A percentile compares a stretch with the other conserved stretches of the same genome.
phyloP scores from a whole-genome alignment of 2,888 invertebrate genomes.

The Leptothorax acervorum region DNA sequence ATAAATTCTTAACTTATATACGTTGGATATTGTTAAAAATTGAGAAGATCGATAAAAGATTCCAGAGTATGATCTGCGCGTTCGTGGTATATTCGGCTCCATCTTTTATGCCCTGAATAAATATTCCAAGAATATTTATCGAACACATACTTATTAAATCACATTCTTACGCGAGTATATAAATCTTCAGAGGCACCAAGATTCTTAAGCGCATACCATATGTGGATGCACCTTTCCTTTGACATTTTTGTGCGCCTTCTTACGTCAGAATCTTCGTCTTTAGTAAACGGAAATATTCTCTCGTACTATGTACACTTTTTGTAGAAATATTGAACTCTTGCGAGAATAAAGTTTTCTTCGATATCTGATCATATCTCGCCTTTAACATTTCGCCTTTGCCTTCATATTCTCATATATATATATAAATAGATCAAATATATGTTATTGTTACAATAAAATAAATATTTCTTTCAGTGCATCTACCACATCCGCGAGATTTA shows the following conservation, averaged over 20 bases:
- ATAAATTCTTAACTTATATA: not conserved
- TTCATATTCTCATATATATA: not conserved
- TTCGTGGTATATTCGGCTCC: not conserved
- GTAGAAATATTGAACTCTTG: constrained; percentile 45
- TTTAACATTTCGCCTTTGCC: constrained; percentile 10
- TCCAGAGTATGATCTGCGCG: not conserved
- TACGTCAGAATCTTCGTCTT: constrained; percentile 61
- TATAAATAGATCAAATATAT: not conserved
- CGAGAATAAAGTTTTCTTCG: constrained; percentile 59
- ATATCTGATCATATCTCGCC: constrained; percentile 22
- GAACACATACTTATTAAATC: constrained; percentile 49
- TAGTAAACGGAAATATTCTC: constrained; percentile 51
- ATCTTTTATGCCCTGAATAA: constrained; percentile 26
- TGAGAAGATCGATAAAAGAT: constrained; percentile 6
- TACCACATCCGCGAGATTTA: not conserved
- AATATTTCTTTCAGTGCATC: not conserved
- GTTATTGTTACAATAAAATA: not conserved
- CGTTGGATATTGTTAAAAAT: not conserved
- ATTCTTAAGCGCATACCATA: constrained; percentile 56
- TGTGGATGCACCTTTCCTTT: constrained; percentile 40
- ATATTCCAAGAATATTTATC: constrained; percentile 50
- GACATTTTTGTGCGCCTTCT: constrained; percentile 38
- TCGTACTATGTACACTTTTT: constrained; percentile 24
- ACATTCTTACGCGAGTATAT: constrained; percentile 36
- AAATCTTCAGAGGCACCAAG: constrained; percentile 50